Percentiles rank a stretch among this genome's conserved stretches.
phyloP scores from a whole-genome alignment of 2,797 vertebrate species.

The Gymnocypris eckloni region DNA sequence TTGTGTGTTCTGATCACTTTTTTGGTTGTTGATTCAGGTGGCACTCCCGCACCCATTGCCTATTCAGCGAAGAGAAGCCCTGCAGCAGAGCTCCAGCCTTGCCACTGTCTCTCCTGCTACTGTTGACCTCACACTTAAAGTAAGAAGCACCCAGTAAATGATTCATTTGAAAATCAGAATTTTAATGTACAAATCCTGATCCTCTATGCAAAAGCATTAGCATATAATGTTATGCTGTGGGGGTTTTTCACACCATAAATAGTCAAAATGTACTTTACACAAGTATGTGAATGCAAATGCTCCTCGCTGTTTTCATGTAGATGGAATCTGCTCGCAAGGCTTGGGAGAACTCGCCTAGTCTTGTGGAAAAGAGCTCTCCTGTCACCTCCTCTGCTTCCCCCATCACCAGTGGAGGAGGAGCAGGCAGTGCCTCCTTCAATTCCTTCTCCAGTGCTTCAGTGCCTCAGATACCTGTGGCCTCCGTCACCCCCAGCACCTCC shows the following conservation, averaged over 20 bases:
- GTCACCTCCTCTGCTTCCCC: constrained; percentile 91
- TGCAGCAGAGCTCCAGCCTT: constrained; percentile 95
- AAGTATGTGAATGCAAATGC: not conserved
- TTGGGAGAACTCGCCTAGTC: constrained; percentile 97
- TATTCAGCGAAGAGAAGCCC: constrained; percentile 92
- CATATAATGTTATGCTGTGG: too few species aligned
- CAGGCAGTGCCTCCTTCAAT: constrained; percentile 85
- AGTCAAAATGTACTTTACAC: not conserved
- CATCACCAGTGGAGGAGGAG: constrained; percentile 80
- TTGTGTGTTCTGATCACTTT: not conserved
- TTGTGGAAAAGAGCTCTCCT: constrained; percentile 91
- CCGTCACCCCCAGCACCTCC: constrained; percentile 95
- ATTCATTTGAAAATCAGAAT: not conserved
- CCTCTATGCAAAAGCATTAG: not conserved
- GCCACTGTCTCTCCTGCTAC: constrained; percentile 97
- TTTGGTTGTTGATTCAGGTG: constrained; percentile 80
- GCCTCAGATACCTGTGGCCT: constrained; percentile 96
- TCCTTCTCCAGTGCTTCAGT: constrained; percentile 95
- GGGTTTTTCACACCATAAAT: not conserved
- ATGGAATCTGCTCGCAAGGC: constrained; percentile 99
- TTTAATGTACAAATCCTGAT: not conserved
- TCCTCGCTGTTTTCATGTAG: constrained; percentile 69
- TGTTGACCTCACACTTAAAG: constrained; percentile 98
- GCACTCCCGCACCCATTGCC: constrained; percentile 93
- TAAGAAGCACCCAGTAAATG: constrained; percentile 67